Evolutionary conservation across 1,140 invertebrate species (phyloP), one percentile per base, ranked within the genome.

Genomic region (Drosophila watanabei): DNA sequence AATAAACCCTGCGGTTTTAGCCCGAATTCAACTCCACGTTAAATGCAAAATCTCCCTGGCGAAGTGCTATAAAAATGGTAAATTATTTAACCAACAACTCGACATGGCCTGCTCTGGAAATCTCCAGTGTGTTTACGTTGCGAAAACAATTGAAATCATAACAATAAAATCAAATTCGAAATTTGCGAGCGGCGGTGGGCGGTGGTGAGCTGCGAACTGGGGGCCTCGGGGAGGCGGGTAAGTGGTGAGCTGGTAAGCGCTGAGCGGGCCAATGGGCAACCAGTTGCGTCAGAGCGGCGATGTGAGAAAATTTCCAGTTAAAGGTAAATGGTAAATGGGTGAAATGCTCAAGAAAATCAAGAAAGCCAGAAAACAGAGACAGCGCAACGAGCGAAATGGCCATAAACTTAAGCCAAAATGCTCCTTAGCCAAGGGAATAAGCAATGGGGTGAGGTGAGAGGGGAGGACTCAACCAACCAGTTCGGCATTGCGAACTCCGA

Each of bases 91-190:
- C 71, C 69, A 32, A 77, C 46, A 69, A 65, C 58, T 73, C 58
- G 63, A 79, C 75, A 82, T 82, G 72, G 58, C 28, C 52, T 81
- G 66, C 57, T 61, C 48, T 82, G 70, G 71, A 79, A 89, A 79
- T 90, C 86, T 85, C 66, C 45, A 70, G 86, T 77, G 86, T 80
- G 79, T 90, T 90, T 90, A 89, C 73, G 83, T 65, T 58, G 75
- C 54, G 65, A 77, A 82, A 90, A 90, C 86, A 90, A 90, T 86
- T 90, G 86, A 82, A 82, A 90, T 82, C 79, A 86, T 90, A 86
- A 86, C 79, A 90, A 90, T 90, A 90, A 86, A 90, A 91, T 90
- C 79, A 90, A 90, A 90, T 90, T 90, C 51, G 79, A 90, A 90
- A 89, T 85, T 90, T 90, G 71, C 62, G 82, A 86, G 75, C 64